Evolutionary conservation across 1,140 invertebrate genomes (phyloP).

Genomic region (Phthorimaea operculella): DNA sequence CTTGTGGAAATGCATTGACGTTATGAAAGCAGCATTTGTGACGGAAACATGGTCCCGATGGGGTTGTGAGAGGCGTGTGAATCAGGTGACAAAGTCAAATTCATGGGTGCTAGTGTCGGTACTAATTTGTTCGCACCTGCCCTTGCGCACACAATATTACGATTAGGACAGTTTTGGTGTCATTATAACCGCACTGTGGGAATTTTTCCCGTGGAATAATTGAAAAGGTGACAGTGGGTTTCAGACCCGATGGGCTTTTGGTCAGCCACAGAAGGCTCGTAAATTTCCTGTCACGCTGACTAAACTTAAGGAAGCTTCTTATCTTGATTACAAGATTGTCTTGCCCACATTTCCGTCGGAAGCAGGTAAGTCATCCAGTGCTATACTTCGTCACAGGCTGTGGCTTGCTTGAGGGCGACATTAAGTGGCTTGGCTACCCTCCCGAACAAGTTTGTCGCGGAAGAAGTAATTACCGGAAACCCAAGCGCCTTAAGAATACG

Average conservation of each 20-base stretch:
- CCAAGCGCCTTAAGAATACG: conserved; percentile 50
- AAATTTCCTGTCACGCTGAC: conserved; percentile 5
- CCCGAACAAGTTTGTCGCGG: conserved; percentile 36
- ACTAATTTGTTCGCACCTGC: conserved; percentile 59
- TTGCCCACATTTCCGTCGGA: conserved; percentile 60
- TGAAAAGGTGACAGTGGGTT: neutral
- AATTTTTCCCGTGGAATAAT: conserved; percentile 12
- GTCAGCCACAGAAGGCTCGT: neutral
- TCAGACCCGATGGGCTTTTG: conserved; percentile 6
- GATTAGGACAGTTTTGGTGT: conserved; percentile 37
- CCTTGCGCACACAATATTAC: conserved; percentile 31
- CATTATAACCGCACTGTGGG: conserved; percentile 28
- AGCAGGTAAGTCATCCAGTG: conserved; percentile 34
- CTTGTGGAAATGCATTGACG: neutral
- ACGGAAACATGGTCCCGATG: conserved; percentile 12
- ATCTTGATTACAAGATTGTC: conserved; percentile 24
- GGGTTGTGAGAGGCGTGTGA: conserved; percentile 44
- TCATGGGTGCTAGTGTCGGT: conserved; percentile 24
- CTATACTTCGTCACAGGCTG: conserved; percentile 45
- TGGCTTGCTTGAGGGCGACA: conserved; percentile 38
- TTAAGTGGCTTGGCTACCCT: conserved; percentile 31
- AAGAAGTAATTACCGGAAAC: conserved; percentile 63
- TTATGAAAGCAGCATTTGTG: neutral
- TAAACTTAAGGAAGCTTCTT: conserved; percentile 22
- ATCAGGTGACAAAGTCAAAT: conserved; percentile 48